A percentile compares a stretch with the other conserved stretches of the same genome.
Conservation (phyloP, 2,888 invertebrate species). For the Adela reaumurella region DNA sequence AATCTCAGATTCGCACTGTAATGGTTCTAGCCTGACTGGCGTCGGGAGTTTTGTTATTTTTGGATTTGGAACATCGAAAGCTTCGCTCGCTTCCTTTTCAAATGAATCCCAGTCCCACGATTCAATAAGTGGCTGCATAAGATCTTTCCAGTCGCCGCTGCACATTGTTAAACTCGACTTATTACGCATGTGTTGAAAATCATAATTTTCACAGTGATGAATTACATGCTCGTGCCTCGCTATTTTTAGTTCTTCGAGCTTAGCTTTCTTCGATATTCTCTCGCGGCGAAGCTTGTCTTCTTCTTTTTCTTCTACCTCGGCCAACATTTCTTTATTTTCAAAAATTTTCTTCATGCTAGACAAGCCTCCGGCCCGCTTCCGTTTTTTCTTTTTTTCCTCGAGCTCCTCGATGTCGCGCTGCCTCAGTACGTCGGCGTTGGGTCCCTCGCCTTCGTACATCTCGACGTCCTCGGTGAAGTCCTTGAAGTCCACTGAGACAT, state of each 20-base stretch:
- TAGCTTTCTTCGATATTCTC: slow-evolving; percentile 36
- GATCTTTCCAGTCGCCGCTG: slow-evolving; percentile 57
- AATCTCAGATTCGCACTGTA: slow-evolving; percentile 47
- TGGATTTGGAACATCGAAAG: slow-evolving; percentile 49
- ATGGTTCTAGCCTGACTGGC: slow-evolving; percentile 45
- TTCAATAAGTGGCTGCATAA: slow-evolving; percentile 61
- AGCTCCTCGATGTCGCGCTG: slow-evolving; percentile 57
- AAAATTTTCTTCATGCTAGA: slow-evolving; percentile 68
- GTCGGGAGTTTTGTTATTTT: slow-evolving; percentile 39
- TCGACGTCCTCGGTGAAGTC: slow-evolving; percentile 57
- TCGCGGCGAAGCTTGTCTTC: slow-evolving; percentile 47
- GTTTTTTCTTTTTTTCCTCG: slow-evolving; percentile 51
- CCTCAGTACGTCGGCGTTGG: slow-evolving; percentile 60
- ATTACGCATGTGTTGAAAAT: slow-evolving; percentile 47
- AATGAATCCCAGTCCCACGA: slow-evolving; percentile 63
- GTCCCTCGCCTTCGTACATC: slow-evolving; percentile 70
- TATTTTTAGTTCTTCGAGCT: slow-evolving; percentile 33
- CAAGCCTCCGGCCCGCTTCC: slow-evolving; percentile 61
- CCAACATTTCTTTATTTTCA: slow-evolving; percentile 70
- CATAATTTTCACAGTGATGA: slow-evolving; percentile 26
- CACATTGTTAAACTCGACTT: slow-evolving; percentile 49
- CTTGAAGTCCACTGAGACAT: slow-evolving; percentile 68
- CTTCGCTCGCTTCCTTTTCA: slow-evolving; percentile 54
- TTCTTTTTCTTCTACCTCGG: slow-evolving; percentile 58
- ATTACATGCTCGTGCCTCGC: slow-evolving; percentile 47